Conservation (phyloP, 2,888 invertebrate species). For the Gisinianus flammeolus region DNA sequence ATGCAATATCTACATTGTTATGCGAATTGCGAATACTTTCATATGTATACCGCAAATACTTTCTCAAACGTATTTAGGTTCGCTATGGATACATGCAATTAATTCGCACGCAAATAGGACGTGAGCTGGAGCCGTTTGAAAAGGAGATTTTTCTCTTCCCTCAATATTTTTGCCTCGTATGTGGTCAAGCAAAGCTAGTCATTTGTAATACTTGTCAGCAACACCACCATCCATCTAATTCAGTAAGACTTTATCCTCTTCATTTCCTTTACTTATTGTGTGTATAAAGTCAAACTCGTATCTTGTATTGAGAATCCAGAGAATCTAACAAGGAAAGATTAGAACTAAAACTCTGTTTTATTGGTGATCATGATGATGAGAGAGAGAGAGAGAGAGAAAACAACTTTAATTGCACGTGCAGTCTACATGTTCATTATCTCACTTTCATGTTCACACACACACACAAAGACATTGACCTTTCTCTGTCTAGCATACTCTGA, state of each 20-base stretch:
- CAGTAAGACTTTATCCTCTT: neutral
- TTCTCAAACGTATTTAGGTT: no score
- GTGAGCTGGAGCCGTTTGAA: slow-evolving; percentile 70
- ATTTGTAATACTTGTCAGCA: slow-evolving; percentile 69
- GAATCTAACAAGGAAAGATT: no score
- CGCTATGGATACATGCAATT: slow-evolving; percentile 70
- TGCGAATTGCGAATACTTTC: no score
- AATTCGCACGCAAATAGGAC: slow-evolving; percentile 68
- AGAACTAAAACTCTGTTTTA: no score
- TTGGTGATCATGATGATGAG: no score
- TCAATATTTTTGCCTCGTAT: slow-evolving; percentile 59
- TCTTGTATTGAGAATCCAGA: neutral
- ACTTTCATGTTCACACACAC: no score
- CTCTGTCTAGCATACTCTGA: neutral
- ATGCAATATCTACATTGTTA: no score
- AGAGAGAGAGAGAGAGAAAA: no score
- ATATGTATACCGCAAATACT: no score
- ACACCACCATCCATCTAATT: slow-evolving; percentile 32
- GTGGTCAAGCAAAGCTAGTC: slow-evolving; percentile 21
- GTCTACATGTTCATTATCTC: no score
- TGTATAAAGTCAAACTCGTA: neutral
- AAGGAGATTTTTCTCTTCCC: slow-evolving; percentile 74
- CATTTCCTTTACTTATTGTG: neutral
- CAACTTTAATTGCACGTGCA: no score
- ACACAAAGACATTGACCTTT: neutral